A percentile compares a stretch with the other conserved stretches of the same genome.
phyloP scores from a whole-genome alignment of 2,888 invertebrate genomes.

The Limnephilus lunatus region DNA sequence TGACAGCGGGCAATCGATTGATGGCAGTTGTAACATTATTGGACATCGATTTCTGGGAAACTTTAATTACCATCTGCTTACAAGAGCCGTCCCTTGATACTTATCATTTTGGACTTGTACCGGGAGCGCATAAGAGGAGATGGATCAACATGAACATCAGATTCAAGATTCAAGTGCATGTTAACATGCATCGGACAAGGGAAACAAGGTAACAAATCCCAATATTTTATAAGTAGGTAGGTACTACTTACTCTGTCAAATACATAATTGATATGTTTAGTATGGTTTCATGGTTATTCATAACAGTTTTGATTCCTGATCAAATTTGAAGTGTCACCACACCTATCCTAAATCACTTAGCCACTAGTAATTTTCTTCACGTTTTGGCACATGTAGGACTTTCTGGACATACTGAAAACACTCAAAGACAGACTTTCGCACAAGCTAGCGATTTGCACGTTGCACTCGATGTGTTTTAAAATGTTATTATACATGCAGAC shows the following conservation, averaged over 20 bases:
- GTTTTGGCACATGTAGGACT: too few species aligned
- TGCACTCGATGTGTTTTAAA: too few species aligned
- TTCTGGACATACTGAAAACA: too few species aligned
- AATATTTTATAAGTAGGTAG: background rate
- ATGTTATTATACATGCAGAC: too few species aligned
- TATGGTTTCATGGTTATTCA: background rate
- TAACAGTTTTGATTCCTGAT: background rate
- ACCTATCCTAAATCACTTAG: too few species aligned
- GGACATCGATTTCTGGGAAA: slow-evolving; percentile 39
- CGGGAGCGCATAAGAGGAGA: background rate
- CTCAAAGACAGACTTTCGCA: too few species aligned
- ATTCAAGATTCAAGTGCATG: slow-evolving; percentile 11
- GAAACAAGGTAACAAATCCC: background rate
- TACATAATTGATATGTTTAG: background rate
- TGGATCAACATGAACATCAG: slow-evolving; percentile 26
- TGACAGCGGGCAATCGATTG: slow-evolving; percentile 34
- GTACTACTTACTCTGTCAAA: background rate
- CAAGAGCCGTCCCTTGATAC: slow-evolving; percentile 35
- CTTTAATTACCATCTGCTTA: slow-evolving; percentile 32
- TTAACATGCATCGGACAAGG: slow-evolving; percentile 2
- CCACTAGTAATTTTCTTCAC: too few species aligned
- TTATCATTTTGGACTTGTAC: slow-evolving; percentile 22
- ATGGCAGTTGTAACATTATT: slow-evolving; percentile 38
- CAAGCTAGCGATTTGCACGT: too few species aligned
- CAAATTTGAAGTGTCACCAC: background rate